Conservation (phyloP, 2,113 vertebrate genomes). For the Osmerus eperlanus region DNA sequence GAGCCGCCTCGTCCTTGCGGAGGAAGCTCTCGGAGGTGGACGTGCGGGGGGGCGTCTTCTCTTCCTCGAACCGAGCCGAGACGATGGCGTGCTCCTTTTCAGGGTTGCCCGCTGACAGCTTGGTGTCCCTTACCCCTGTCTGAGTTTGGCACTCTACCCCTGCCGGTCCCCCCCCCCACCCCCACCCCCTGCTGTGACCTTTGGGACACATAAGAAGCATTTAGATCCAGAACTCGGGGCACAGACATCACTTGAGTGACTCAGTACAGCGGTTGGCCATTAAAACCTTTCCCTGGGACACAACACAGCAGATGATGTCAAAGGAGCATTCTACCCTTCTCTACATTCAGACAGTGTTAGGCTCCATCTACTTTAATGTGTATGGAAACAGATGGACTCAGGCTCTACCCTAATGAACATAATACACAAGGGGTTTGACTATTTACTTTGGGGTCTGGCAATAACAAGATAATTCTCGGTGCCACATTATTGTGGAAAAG, state of each 20-base stretch:
- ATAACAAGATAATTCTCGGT: no score
- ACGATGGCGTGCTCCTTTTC: conserved; percentile 17
- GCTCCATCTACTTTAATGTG: no score
- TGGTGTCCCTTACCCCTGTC: neutral
- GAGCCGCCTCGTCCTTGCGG: no score
- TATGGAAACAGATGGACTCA: neutral
- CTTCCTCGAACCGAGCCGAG: conserved; percentile 4
- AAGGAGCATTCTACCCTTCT: neutral
- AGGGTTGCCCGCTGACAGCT: conserved; percentile 7
- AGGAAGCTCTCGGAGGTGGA: no score
- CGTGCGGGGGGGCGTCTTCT: no score
- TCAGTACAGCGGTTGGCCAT: conserved; percentile 22
- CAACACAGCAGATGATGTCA: conserved; percentile 8
- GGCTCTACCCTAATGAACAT: neutral
- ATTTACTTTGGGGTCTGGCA: no score
- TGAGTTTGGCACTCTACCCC: no score
- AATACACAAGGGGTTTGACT: neutral
- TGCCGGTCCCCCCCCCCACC: no score
- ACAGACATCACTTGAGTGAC: conserved; percentile 8
- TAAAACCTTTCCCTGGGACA: conserved; percentile 22
- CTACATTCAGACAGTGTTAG: neutral
- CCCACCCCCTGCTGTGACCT: neutral
- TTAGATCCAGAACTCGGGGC: neutral
- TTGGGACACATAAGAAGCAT: neutral
- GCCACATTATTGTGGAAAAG: no score